Percentiles rank a stretch among this genome's conserved stretches.
Conservation (phyloP, 2,797 vertebrate species). For the Notolepis coatsorum region DNA sequence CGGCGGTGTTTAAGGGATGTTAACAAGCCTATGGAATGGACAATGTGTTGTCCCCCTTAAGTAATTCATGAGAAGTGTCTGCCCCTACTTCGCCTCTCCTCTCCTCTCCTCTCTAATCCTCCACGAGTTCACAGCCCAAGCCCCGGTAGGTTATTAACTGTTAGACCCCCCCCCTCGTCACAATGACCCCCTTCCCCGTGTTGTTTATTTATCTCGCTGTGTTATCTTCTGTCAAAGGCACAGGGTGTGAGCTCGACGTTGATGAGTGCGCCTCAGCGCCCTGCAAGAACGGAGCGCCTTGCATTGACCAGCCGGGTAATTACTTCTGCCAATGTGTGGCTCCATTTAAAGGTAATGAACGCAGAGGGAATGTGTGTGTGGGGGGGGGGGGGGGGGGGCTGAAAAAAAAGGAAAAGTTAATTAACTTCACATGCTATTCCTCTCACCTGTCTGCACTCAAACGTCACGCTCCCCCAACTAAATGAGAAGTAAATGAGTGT, state of each 20-base stretch:
- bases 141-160: conserved; percentile 39
- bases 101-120: conserved; percentile 17
- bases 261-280: conserved; percentile 84
- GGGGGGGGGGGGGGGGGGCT: too few relatives aligned
- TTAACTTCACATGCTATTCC: conserved; percentile 87
- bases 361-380: conserved; percentile 79
- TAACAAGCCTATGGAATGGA: conserved; percentile 22
- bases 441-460: conserved; percentile 85
- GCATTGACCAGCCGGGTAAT: conserved; percentile 89
- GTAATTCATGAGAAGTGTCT: conserved; percentile 6
- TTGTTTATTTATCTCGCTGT: conserved; percentile 44
- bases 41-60: conserved; percentile 31
- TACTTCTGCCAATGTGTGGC: conserved; percentile 88
- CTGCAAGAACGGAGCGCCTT: conserved; percentile 86
- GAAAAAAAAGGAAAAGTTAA: conserved; percentile 85
- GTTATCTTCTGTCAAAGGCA: conserved; percentile 72
- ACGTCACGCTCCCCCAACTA: conserved; percentile 72
- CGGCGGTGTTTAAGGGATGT: conserved; percentile 32
- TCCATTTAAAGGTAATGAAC: conserved; percentile 94
- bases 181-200: conserved; percentile 25
- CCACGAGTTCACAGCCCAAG: conserved; percentile 32
- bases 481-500: too few relatives aligned
- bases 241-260: conserved; percentile 82
- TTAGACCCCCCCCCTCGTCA: conserved; percentile 32
- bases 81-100: conserved; percentile 3